phyloP scores from a whole-genome alignment of 2,113 vertebrate species.

The Sphyrna mokarran region DNA sequence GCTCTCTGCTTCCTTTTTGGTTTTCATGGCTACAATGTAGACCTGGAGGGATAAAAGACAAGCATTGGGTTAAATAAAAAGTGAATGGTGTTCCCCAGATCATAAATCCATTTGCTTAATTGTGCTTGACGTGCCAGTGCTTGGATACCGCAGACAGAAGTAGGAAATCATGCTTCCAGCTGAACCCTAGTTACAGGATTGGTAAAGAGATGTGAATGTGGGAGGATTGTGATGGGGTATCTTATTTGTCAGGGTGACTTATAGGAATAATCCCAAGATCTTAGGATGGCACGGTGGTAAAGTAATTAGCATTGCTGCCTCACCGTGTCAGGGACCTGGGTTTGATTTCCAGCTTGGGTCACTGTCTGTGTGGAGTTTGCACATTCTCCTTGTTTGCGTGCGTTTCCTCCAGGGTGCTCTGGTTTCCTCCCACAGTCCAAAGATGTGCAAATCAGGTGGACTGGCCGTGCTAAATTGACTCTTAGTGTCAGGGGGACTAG shows the following conservation, averaged over 20 bases:
- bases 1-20: conserved; percentile 85
- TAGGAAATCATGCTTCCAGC: neutral
- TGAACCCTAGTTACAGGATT: neutral
- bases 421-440: too few relatives aligned
- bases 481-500: too few relatives aligned
- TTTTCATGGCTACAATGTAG: conserved; percentile 92
- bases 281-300: too few relatives aligned
- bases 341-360: too few relatives aligned
- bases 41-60: conserved; percentile 59
- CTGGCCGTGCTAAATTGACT: too few relatives aligned
- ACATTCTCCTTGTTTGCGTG: too few relatives aligned
- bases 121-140: neutral
- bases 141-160: neutral
- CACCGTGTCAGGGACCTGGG: too few relatives aligned
- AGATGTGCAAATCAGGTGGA: too few relatives aligned
- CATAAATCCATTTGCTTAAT: neutral
- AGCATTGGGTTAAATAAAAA: neutral
- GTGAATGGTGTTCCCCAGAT: neutral
- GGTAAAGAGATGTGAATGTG: too few relatives aligned
- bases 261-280: neutral
- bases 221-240: neutral
- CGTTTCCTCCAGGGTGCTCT: too few relatives aligned
- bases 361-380: too few relatives aligned
- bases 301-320: too few relatives aligned
- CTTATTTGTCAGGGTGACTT: neutral